phyloP scores from a whole-genome alignment of 2,888 invertebrate genomes.

The Drosophila aldrichi region DNA sequence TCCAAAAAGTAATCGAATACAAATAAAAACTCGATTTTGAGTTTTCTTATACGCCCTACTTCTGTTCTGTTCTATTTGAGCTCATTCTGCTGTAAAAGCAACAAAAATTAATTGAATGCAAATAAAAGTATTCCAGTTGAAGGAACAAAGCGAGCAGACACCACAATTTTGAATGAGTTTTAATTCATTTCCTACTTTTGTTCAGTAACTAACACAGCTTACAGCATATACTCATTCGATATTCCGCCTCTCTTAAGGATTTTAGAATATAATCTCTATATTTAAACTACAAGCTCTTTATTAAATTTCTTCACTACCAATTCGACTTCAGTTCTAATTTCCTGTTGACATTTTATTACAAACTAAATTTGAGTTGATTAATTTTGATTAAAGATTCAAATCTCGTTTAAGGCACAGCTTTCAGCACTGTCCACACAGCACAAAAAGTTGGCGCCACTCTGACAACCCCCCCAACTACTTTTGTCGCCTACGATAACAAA shows the following conservation, averaged over 20 bases:
- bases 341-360: constrained; percentile 25
- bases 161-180: not conserved
- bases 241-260: not conserved
- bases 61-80: not conserved
- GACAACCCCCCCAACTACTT: constrained; percentile 15
- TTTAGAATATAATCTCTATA: not conserved
- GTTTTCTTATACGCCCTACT: not conserved
- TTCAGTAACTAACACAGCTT: not conserved
- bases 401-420: constrained; percentile 24
- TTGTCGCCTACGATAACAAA: constrained; percentile 43
- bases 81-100: not conserved
- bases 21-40: not conserved
- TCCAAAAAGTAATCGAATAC: constrained; percentile 2
- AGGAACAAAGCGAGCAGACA: not conserved
- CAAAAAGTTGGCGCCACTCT: not conserved
- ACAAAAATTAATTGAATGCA: not conserved
- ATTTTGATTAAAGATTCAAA: constrained; percentile 31
- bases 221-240: too few relatives aligned
- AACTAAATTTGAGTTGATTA: constrained; percentile 16
- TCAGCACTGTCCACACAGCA: constrained; percentile 16
- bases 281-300: too few relatives aligned
- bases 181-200: not conserved
- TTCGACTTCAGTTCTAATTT: constrained; percentile 7
- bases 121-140: constrained; percentile 2
- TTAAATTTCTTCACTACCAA: not conserved